Base-by-base conservation (phyloP, 2,797 vertebrate genomes). In the Cynopterus sphinx region DNA sequence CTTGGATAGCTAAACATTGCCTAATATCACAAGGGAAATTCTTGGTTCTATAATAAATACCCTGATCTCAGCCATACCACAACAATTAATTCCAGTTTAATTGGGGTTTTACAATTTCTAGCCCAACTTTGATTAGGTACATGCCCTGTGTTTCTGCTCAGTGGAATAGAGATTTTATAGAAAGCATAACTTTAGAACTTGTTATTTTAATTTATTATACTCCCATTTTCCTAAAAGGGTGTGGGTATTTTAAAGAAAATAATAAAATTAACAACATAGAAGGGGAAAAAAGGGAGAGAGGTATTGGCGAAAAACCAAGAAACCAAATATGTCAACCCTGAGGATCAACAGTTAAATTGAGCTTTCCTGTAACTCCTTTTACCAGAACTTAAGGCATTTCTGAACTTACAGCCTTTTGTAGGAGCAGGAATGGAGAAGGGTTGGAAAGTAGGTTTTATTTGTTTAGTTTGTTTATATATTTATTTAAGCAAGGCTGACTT, bases 181-280 rank as follows among this genome's bases (percentile, higher is more conserved):
- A 67, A 91, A 92, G 5, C 61, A 67, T 28, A 75, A 91, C 53
- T 96, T 55, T 85, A 51, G 65, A 70, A 53, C 9, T 57, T 75
- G 43, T 91, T 73, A 78, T n/a, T 91, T 88, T 77, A 59, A 63
- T 90, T 79, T 88, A 57, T 87, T 77, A 91, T 51, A 41, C 8
- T 28, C 12, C 15, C 6, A 39, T 71, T 90, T 89, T 71, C 12
- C 22, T 51, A 41, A 94, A 82, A 89, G 16, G 26, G 57, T 85
- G 74, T 84, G 24, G 11, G 5, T 78, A 0, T 51, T 87, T 67
- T 95, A 74, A 74, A 92, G 63, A 49, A 77, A 12, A 74, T 65
- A 51, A 22, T 88, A 67, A 77, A 77, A 53, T 93, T 73, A 90
- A 46, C 16, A 36, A 68, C 67, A 74, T 49, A 17, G 39, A 49